Base-by-base conservation (phyloP, 2,797 vertebrate species). In the Galagoides demidoff region DNA sequence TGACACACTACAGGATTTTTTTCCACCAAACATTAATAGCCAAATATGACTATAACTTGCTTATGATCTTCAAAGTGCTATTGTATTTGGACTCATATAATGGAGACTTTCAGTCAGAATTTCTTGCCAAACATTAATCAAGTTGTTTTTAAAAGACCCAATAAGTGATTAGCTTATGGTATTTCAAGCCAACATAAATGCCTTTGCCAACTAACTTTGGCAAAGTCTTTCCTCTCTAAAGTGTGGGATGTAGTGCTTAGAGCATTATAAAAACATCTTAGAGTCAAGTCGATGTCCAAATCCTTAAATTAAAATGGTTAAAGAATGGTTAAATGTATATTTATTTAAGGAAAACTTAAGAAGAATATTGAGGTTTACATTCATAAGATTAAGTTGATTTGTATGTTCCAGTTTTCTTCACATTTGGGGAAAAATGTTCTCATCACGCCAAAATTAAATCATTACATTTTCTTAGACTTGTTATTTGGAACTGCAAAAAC, bases 121-220 rank as follows among this genome's bases (percentile, higher is more conserved):
- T 82, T 95, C 78, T 96, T 90, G 90, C 94, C 96, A 96, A 95
- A 95, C 37, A 77, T 88, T 96, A 95, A 96, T 96, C 97, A 90
- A 78, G 77, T 85, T 97, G 87, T 96, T 97, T 97, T 95, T 85
- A 78, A 94, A 89, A 55, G 88, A 82, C 20, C 87, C 85, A 81
- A n/a, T 89, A 70, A 85, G 55, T 39, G 95, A 96, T 96, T 97
- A 96, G 85, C 68, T 97, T 95, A 94, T 34, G 43, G 45, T 64
- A 96, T 97, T 95, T 87, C 64, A 96, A 92, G 97, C 97, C 97
- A 97, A 92, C 73, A 76, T 68, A 85, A 96, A 93, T 55, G 39
- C 34, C 64, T 94, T 96, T 96, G 87, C 85, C 81, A 95, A 93
- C 27, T 23, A 79, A 93, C 39, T 66, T 89, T 93, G 92, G 84